phyloP scores from a whole-genome alignment of 2,888 invertebrate genomes.

The Acanthococcus lagerstroemiae region DNA sequence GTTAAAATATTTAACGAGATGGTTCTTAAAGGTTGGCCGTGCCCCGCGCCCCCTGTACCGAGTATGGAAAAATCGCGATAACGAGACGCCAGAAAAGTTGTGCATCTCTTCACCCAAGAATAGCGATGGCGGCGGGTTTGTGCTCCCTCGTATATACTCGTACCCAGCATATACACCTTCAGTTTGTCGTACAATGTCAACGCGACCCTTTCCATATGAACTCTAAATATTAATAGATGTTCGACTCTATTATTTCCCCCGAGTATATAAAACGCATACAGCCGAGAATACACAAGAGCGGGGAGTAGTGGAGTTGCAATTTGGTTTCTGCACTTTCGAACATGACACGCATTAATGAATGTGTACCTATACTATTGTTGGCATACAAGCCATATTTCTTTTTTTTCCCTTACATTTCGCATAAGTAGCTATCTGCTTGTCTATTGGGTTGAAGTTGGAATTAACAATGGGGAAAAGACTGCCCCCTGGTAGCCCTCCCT shows the following conservation, averaged over 20 bases:
- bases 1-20: slow-evolving; percentile 24
- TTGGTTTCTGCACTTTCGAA: slow-evolving; percentile 24
- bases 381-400: no score
- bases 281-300: slow-evolving; percentile 13
- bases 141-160: not conserved
- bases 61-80: slow-evolving; percentile 10
- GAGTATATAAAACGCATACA: slow-evolving; percentile 8
- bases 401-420: no score
- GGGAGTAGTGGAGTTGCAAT: slow-evolving; percentile 21
- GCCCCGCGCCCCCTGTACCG: no score
- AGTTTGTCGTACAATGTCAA: slow-evolving; percentile 10
- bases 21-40: no score
- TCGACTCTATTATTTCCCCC: slow-evolving; percentile 26
- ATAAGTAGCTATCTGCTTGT: no score
- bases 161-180: not conserved
- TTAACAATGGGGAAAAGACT: no score
- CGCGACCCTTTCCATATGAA: slow-evolving; percentile 19
- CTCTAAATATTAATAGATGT: slow-evolving; percentile 25
- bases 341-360: slow-evolving; percentile 27
- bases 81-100: slow-evolving; percentile 18
- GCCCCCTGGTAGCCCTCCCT: no score
- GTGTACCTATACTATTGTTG: not conserved
- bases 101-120: not conserved
- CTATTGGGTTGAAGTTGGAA: no score
- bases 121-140: slow-evolving; percentile 2